These are phyloP conservation scores for Asobara japonica DNA, from an alignment of 1,140 invertebrate genomes.

Conservation along the genomic window DNA sequence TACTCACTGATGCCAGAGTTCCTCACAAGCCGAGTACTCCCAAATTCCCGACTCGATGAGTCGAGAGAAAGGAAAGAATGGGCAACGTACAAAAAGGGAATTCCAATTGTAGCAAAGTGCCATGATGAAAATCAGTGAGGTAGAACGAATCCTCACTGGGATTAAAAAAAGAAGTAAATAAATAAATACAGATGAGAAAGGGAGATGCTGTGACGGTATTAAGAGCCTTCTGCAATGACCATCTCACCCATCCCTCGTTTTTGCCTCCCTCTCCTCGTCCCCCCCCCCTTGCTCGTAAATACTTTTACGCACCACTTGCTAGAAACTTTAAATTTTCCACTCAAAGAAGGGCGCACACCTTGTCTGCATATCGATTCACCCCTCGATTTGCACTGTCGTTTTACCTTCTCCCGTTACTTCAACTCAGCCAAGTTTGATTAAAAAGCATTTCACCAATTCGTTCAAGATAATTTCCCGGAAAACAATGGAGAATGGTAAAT, in stretches of 20 bases:
- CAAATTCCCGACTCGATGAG: neutral
- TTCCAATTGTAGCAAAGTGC: conserved; percentile 1
- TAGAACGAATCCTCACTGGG: too few relatives aligned
- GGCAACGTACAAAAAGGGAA: neutral
- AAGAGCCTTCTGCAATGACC: neutral
- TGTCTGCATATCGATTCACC: neutral
- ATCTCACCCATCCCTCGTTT: neutral
- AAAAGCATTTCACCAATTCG: neutral
- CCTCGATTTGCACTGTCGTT: neutral
- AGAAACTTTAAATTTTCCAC: conserved; percentile 6
- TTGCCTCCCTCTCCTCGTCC: too few relatives aligned
- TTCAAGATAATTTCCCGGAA: neutral
- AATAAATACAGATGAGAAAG: conserved; percentile 1
- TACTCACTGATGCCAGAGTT: neutral
- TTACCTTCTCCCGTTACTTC: neutral
- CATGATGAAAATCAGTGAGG: neutral
- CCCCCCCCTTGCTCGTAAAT: neutral
- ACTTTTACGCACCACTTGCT: conserved; percentile 11
- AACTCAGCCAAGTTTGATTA: neutral
- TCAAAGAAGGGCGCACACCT: neutral
- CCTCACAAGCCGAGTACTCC: neutral
- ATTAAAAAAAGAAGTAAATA: neutral
- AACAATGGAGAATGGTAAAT: neutral
- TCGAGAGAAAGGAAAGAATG: neutral
- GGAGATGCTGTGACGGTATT: neutral